These are phyloP conservation scores for Drosophila varians DNA, from an alignment of 1,140 invertebrate species.

Conservation along the genomic window DNA sequence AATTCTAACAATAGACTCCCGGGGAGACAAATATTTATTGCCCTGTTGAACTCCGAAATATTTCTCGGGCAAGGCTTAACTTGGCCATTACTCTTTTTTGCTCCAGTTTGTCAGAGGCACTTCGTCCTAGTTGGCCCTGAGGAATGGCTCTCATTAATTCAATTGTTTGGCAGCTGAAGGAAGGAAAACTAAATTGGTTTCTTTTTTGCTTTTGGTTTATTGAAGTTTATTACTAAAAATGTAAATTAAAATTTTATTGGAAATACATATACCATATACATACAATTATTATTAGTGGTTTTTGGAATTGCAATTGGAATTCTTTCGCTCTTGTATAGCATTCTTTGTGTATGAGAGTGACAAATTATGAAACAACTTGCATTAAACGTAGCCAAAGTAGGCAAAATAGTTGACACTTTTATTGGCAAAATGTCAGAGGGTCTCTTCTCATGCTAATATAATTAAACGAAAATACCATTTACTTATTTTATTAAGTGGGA, in stretches of 20 bases:
- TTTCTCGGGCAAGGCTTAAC: constrained; percentile 40
- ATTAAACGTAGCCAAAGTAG: constrained; percentile 37
- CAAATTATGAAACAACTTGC: constrained; percentile 36
- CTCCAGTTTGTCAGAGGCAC: constrained; percentile 32
- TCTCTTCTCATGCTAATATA: constrained; percentile 14
- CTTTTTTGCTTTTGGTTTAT: constrained; percentile 48
- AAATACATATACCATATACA: constrained; percentile 62
- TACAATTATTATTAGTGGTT: constrained; percentile 51
- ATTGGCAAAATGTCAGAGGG: constrained; percentile 40
- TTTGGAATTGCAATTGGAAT: constrained; percentile 39
- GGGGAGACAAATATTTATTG: constrained; percentile 53
- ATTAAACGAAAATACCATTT: constrained; percentile 32
- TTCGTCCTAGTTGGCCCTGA: constrained; percentile 3
- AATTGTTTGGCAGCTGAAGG: not conserved
- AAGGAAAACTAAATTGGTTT: constrained; percentile 22
- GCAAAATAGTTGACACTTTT: constrained; percentile 28
- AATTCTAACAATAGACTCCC: constrained; percentile 21
- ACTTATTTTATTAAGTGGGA: constrained; percentile 16
- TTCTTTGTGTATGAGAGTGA: constrained; percentile 20
- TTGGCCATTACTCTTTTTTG: constrained; percentile 50
- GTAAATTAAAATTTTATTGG: constrained; percentile 59
- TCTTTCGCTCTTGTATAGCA: constrained; percentile 10
- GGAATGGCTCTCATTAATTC: constrained; percentile 42
- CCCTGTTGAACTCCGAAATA: constrained; percentile 52
- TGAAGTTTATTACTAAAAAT: constrained; percentile 66